Conservation (phyloP, 2,797 vertebrate species). For the Schizopygopsis pylzovi region DNA sequence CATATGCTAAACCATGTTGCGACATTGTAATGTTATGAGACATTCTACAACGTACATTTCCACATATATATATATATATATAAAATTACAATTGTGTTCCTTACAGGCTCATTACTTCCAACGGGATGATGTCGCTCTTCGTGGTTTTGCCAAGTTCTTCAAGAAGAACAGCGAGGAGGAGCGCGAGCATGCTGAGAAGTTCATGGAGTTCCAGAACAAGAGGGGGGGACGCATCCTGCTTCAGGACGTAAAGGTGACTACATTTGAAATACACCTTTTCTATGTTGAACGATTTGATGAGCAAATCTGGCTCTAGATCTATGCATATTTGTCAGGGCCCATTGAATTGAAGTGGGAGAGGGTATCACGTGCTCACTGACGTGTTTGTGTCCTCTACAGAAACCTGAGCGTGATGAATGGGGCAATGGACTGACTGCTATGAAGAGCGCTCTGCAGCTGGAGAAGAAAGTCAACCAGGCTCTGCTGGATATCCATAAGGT, state of each 20-base stretch:
- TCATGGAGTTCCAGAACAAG: slow-evolving; percentile 80
- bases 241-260: slow-evolving; percentile 74
- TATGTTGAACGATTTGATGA: background rate
- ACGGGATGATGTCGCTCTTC: slow-evolving; percentile 81
- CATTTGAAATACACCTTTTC: too few relatives aligned
- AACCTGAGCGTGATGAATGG: slow-evolving; percentile 94
- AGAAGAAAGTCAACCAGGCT: slow-evolving; percentile 91
- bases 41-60: too few relatives aligned
- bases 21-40: background rate
- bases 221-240: slow-evolving; percentile 77
- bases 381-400: slow-evolving; percentile 70
- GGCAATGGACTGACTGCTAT: slow-evolving; percentile 87
- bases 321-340: background rate
- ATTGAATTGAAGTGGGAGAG: too few relatives aligned
- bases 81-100: background rate
- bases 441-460: slow-evolving; percentile 89
- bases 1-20: too few relatives aligned
- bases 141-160: slow-evolving; percentile 80
- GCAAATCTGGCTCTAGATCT: background rate
- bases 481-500: slow-evolving; percentile 85
- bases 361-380: background rate
- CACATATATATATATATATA: too few relatives aligned
- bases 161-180: slow-evolving; percentile 75
- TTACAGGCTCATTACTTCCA: slow-evolving; percentile 77
- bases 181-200: slow-evolving; percentile 75